Evolutionary conservation across 1,140 invertebrate species (phyloP).

Genomic region (Saccostrea echinata): DNA sequence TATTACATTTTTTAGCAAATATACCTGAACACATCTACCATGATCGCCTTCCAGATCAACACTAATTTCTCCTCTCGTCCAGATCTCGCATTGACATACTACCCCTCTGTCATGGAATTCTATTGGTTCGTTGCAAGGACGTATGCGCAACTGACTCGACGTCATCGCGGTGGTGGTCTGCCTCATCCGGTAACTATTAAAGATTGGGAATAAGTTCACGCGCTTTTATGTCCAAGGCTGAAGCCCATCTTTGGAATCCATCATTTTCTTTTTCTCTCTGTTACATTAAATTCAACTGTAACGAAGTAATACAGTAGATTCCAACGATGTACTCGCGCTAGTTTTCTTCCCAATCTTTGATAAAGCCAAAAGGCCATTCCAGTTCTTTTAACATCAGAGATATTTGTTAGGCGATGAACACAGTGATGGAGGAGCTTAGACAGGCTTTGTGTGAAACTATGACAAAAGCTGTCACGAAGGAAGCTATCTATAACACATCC

Average conservation of each 20-base stretch:
- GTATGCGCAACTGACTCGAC: constrained; percentile 62
- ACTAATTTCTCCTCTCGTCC: constrained; percentile 67
- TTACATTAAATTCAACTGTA: too few species aligned
- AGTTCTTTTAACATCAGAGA: background rate
- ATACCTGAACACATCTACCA: constrained; percentile 71
- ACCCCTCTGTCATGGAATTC: constrained; percentile 75
- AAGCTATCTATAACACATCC: constrained; percentile 19
- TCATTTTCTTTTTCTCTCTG: too few species aligned
- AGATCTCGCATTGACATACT: constrained; percentile 75
- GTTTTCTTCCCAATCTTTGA: too few species aligned
- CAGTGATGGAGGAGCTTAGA: constrained; percentile 23
- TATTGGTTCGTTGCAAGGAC: constrained; percentile 76
- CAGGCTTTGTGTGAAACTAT: constrained; percentile 23
- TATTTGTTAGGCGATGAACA: constrained; percentile 41
- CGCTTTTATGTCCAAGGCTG: too few species aligned
- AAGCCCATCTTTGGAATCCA: too few species aligned
- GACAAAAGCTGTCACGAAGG: constrained; percentile 35
- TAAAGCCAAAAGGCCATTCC: too few species aligned
- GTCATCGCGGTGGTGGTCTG: constrained; percentile 43
- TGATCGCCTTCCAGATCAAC: constrained; percentile 71
- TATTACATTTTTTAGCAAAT: constrained; percentile 69
- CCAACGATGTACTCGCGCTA: too few species aligned
- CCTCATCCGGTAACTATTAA: constrained; percentile 53
- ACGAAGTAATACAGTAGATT: too few species aligned
- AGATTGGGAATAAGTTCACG: too few species aligned